Base-by-base conservation (phyloP, 2,888 invertebrate species). In the Prosapia bicincta region DNA sequence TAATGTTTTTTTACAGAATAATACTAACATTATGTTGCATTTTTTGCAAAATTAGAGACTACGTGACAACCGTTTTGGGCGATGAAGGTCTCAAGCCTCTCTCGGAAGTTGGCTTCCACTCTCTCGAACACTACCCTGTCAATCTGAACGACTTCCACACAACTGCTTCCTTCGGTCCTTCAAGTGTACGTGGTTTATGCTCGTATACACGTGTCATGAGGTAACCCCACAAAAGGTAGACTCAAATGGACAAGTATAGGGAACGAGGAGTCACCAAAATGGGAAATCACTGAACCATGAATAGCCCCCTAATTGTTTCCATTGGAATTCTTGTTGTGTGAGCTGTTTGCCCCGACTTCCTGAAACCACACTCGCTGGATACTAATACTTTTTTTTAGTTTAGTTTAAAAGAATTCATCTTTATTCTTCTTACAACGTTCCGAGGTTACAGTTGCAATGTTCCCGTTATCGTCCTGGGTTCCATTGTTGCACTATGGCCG, bases 391-490 rank as follows among this genome's bases (percentile, higher is more conserved):
- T n/a, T n/a, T n/a, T n/a, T n/a, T n/a, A n/a, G n/a, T n/a, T n/a
- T n/a, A n/a, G n/a, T n/a, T n/a, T 5, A 13, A 13, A 25, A 67
- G 25, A 67, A 24, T 24, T 67, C 26, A 25, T 25, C 25, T 25
- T 25, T 66, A 10, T 3, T 6, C 67, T 67, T 5, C 13, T 13
- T 65, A 65, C 13, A 65, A 65, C 13, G 65, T 23, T 3, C 30
- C 54, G 20, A 54, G 3, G 3, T 54, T 20, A 54, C 20, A 20
- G 54, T 54, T 20, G 20, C 54, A 67, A 26, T 25, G 26, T 26
- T 67, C 67, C 67, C 26, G n/a, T 67, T 67, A n/a, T 67, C n/a
- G 54, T 67, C 67, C n/a, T 67, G 13, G 38, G 30, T 30, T 30
- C 9, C 5, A 30, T 30, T 30, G 30, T 30, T 30, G 30, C 30